phyloP scores from a whole-genome alignment of 2,113 vertebrate species.

The Cochlearius cochlearius region DNA sequence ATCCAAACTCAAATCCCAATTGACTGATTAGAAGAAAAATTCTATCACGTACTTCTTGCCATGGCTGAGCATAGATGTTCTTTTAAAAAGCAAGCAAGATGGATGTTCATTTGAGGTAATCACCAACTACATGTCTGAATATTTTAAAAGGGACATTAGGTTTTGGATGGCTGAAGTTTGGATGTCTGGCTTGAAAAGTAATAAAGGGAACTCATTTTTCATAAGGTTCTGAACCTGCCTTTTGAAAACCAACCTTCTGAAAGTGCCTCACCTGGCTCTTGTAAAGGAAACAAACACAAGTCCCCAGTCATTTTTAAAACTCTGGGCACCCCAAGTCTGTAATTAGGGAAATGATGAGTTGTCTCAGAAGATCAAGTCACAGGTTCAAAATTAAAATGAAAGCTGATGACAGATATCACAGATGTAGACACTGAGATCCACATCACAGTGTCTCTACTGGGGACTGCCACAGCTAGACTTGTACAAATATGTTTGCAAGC shows the following conservation, averaged over 20 bases:
- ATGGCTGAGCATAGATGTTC: not conserved
- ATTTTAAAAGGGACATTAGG: not conserved
- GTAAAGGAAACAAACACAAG: not conserved
- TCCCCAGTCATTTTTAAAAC: not conserved
- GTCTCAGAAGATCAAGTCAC: not conserved
- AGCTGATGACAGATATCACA: not conserved
- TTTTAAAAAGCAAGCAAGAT: not conserved
- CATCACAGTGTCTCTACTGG: not conserved
- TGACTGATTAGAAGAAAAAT: not conserved
- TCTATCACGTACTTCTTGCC: not conserved
- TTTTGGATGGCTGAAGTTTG: not conserved
- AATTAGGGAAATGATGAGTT: not conserved
- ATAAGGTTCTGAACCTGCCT: not conserved
- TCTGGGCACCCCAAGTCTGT: not conserved
- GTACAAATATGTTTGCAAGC: not conserved
- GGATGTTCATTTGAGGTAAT: not conserved
- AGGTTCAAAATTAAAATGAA: not conserved
- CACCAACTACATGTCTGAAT: not conserved
- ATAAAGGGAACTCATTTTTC: not conserved
- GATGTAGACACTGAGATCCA: not conserved
- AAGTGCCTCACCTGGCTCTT: not conserved
- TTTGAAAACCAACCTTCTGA: not conserved
- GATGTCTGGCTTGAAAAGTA: not conserved
- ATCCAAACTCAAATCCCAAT: not conserved
- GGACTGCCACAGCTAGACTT: not conserved